Conservation (phyloP, 2,888 invertebrate species). For the Philonicus albiceps region DNA sequence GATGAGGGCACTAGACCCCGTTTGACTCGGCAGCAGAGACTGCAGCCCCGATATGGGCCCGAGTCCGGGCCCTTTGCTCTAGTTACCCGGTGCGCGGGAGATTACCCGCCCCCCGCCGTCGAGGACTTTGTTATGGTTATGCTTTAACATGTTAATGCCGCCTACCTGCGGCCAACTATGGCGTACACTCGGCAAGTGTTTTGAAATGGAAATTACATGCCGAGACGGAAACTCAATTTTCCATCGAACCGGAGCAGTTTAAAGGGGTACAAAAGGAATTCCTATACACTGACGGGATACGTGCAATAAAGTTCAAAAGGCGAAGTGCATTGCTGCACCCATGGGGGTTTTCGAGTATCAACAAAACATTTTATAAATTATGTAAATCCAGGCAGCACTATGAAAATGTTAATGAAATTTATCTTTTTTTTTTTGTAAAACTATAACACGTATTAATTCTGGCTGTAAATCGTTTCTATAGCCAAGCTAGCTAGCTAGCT, state of each 20-base stretch:
- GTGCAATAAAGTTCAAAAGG: neutral
- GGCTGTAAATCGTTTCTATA: too few relatives aligned
- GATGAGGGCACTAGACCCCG: neutral
- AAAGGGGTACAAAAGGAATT: neutral
- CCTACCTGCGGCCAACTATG: neutral
- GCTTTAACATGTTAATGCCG: slow-evolving; percentile 8
- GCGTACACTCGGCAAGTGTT: neutral
- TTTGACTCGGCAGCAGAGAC: neutral
- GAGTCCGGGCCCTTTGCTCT: neutral
- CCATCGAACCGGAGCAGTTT: neutral
- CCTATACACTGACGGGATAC: neutral
- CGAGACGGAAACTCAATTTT: neutral
- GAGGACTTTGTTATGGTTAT: neutral
- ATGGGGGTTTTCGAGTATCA: neutral
- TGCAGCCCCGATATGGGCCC: neutral
- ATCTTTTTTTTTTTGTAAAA: neutral
- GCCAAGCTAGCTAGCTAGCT: too few relatives aligned
- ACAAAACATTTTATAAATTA: neutral
- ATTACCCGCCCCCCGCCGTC: neutral
- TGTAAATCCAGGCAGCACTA: neutral
- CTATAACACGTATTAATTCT: too few relatives aligned
- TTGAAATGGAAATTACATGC: neutral
- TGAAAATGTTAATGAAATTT: neutral
- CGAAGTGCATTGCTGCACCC: neutral
- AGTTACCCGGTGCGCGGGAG: neutral